Percentiles rank a stretch among this genome's conserved stretches.
Conservation (phyloP, 2,797 vertebrate species). For the Myripristis murdjan region DNA sequence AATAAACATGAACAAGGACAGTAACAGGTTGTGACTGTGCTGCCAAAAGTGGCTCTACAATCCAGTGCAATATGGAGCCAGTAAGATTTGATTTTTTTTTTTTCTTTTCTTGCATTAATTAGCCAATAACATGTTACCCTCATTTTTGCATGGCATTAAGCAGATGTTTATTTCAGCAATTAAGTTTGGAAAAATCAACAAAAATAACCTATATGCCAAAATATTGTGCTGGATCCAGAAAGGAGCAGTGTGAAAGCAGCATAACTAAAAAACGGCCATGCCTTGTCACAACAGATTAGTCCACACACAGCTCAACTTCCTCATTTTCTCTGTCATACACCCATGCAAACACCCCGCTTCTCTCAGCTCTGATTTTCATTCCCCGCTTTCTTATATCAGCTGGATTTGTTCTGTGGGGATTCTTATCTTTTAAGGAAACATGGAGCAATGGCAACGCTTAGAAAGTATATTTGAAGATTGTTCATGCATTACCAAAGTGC, state of each 20-base stretch:
- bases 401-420: slow-evolving; percentile 43
- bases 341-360: slow-evolving; percentile 58
- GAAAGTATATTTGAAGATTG: slow-evolving; percentile 9
- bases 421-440: slow-evolving; percentile 46
- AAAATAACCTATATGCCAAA: slow-evolving; percentile 34
- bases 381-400: slow-evolving; percentile 36
- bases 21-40: not conserved
- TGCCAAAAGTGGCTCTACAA: slow-evolving; percentile 6
- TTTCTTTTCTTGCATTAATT: slow-evolving; percentile 25
- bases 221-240: slow-evolving; percentile 38
- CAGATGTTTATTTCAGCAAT: slow-evolving; percentile 25
- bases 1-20: slow-evolving; percentile 11
- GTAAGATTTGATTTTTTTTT: slow-evolving; percentile 15
- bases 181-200: slow-evolving; percentile 23
- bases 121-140: slow-evolving; percentile 10
- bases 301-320: slow-evolving; percentile 46
- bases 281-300: slow-evolving; percentile 69
- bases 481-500: not conserved
- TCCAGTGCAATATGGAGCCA: slow-evolving; percentile 5
- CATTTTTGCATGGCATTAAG: slow-evolving; percentile 13
- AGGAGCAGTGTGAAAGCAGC: slow-evolving; percentile 48
- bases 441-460: slow-evolving; percentile 19
- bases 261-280: slow-evolving; percentile 46
- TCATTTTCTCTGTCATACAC: slow-evolving; percentile 49
- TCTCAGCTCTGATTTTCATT: slow-evolving; percentile 57